Conservation (phyloP, 2,113 vertebrate species). For the Ia io region DNA sequence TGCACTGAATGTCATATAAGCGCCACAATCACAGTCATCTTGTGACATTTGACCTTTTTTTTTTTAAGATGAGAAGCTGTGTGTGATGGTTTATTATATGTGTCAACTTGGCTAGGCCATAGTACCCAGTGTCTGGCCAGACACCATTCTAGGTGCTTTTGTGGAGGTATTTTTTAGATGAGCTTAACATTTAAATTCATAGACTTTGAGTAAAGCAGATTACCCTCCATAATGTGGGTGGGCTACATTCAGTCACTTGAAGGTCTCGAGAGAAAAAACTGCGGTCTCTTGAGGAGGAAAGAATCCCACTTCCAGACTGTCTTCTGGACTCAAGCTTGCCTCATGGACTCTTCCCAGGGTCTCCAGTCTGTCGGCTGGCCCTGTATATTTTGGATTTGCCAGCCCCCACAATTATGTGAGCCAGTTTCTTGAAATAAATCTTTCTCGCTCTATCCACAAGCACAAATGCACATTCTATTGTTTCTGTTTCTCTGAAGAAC, state of each 20-base stretch:
- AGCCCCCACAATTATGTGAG: neutral
- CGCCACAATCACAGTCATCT: neutral
- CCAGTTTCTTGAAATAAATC: neutral
- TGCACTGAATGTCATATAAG: neutral
- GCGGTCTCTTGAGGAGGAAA: neutral
- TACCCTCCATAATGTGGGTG: neutral
- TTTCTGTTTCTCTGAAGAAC: constrained; percentile 3
- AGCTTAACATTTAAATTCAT: neutral
- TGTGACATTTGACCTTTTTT: neutral
- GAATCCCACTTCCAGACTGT: neutral
- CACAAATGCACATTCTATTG: neutral
- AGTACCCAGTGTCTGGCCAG: neutral
- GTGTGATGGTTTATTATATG: neutral
- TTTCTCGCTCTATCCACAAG: neutral
- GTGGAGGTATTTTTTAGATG: neutral
- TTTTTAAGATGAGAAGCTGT: neutral
- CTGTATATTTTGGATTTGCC: neutral
- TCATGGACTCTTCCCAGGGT: neutral
- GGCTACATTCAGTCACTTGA: neutral
- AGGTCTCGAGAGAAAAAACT: neutral
- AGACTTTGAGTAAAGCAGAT: neutral
- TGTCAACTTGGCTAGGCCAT: neutral
- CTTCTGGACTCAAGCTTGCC: neutral
- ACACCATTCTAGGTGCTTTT: neutral
- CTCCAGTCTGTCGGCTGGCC: neutral